Conservation (phyloP, 1,140 invertebrate species). For the Plodia interpunctella region DNA sequence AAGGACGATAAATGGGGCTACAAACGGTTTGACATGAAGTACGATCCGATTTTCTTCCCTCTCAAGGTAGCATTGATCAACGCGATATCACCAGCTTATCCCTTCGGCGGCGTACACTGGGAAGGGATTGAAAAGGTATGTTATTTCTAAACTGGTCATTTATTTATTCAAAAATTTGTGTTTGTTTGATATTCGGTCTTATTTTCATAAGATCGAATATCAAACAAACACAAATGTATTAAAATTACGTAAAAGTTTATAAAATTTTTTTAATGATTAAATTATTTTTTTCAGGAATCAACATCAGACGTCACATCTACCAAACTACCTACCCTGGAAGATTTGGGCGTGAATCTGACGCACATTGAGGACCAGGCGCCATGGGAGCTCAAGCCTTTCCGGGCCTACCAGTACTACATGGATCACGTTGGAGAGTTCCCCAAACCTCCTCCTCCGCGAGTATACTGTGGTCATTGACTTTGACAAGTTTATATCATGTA, state of each 20-base stretch:
- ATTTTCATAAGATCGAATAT: too few relatives aligned
- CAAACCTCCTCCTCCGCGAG: constrained; percentile 79
- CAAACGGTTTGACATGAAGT: constrained; percentile 83
- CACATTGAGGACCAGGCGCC: constrained; percentile 86
- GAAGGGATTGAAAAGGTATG: constrained; percentile 89
- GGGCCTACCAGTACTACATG: constrained; percentile 83
- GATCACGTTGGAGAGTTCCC: constrained; percentile 86
- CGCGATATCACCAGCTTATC: constrained; percentile 79
- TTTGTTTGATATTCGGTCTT: too few relatives aligned
- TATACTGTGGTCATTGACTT: constrained; percentile 24
- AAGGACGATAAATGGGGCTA: constrained; percentile 83
- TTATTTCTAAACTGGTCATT: constrained; percentile 17
- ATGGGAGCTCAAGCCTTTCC: constrained; percentile 85
- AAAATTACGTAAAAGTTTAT: too few relatives aligned
- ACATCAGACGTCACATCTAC: constrained; percentile 82
- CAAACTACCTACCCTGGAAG: constrained; percentile 88
- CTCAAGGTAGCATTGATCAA: constrained; percentile 82
- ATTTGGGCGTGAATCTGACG: constrained; percentile 89
- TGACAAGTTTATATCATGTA: not conserved
- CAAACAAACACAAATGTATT: too few relatives aligned
- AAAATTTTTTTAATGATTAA: too few relatives aligned
- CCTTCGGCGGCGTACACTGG: constrained; percentile 82
- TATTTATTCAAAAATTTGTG: too few relatives aligned
- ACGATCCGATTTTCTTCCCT: constrained; percentile 84
- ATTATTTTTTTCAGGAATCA: constrained; percentile 79